Evolutionary conservation across 1,140 invertebrate genomes (phyloP).

Genomic region (Caenorhabditis inopinata): DNA sequence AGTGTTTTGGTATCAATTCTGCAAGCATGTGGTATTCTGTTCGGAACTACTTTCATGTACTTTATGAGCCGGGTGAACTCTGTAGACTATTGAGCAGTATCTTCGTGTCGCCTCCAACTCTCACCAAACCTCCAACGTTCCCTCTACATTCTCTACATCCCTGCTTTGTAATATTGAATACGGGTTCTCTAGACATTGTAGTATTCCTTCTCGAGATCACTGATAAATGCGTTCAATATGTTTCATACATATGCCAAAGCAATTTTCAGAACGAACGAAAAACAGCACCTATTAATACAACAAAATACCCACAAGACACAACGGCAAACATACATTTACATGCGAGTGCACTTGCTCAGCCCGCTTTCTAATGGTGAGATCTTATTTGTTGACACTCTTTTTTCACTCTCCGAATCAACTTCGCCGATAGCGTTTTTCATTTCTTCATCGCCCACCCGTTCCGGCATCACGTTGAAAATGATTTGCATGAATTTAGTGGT

Average conservation of each 20-base stretch:
- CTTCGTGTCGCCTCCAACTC: not conserved
- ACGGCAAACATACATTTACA: not conserved
- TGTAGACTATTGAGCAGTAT: slow-evolving; percentile 18
- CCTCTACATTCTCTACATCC: not conserved
- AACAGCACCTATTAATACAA: slow-evolving; percentile 15
- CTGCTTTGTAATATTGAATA: not conserved
- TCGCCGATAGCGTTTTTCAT: slow-evolving; percentile 26
- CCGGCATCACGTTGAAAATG: slow-evolving; percentile 47
- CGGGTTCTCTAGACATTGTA: slow-evolving; percentile 9
- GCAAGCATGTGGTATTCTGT: slow-evolving; percentile 1
- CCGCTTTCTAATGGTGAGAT: slow-evolving; percentile 8
- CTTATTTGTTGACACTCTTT: not conserved
- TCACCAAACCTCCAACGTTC: not conserved
- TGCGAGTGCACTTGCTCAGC: not conserved
- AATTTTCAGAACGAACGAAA: not conserved
- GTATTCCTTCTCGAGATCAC: not conserved
- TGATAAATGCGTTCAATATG: not conserved
- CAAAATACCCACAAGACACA: not conserved
- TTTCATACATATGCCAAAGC: not conserved
- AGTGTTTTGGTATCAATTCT: slow-evolving; percentile 33
- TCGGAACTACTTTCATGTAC: slow-evolving; percentile 4
- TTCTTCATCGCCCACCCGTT: slow-evolving; percentile 5
- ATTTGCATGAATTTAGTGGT: slow-evolving; percentile 43
- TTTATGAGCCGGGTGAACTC: slow-evolving; percentile 22
- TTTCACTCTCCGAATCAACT: not conserved